phyloP scores from a whole-genome alignment of 2,797 vertebrate species.

The Scyliorhinus canicula region DNA sequence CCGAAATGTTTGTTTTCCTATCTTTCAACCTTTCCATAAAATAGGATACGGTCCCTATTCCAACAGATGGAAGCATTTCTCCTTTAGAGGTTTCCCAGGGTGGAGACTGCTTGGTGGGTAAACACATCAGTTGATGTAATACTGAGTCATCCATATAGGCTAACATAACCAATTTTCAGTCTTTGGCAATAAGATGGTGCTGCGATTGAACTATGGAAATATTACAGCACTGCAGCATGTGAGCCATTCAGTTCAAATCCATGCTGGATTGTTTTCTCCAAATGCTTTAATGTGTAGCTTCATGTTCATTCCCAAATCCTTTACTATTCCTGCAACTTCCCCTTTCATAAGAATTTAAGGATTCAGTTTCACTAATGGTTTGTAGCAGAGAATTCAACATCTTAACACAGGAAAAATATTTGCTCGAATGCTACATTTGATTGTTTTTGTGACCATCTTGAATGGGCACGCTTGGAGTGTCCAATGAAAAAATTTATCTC shows the following conservation, averaged over 20 bases:
- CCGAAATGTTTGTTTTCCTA: neutral
- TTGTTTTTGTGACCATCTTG: neutral
- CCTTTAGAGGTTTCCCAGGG: neutral
- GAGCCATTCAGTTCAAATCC: neutral
- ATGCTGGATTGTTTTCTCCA: neutral
- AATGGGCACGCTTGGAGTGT: neutral
- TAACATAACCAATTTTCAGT: neutral
- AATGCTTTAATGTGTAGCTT: neutral
- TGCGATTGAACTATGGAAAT: neutral
- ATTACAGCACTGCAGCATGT: neutral
- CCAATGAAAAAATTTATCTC: neutral
- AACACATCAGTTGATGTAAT: neutral
- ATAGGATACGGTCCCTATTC: neutral
- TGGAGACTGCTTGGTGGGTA: neutral
- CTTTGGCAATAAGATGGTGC: neutral
- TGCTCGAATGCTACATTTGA: neutral
- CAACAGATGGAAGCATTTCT: neutral
- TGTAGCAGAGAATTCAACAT: neutral
- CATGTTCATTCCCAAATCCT: neutral
- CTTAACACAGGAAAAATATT: neutral
- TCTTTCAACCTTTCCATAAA: neutral
- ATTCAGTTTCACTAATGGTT: neutral
- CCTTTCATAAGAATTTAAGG: neutral
- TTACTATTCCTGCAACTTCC: neutral
- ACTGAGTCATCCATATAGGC: neutral